A percentile compares a stretch with the other conserved stretches of the same genome.
Conservation (phyloP, 2,797 vertebrate genomes). For the Phoebastria nigripes region DNA sequence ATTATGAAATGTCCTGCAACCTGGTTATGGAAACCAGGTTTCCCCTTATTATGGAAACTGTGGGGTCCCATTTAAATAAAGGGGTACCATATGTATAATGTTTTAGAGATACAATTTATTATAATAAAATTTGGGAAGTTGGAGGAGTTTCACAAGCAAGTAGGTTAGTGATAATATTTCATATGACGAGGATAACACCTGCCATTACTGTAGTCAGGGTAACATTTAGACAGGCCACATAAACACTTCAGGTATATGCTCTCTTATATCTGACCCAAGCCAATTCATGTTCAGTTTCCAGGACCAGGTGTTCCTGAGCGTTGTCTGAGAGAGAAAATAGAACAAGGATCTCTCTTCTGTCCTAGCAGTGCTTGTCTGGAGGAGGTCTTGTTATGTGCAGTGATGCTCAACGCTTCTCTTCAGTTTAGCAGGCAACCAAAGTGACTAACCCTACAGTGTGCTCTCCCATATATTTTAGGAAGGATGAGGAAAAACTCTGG, state of each 20-base stretch:
- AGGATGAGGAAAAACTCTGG: background rate
- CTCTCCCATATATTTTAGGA: rapidly evolving
- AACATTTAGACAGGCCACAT: background rate
- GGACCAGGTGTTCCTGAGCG: background rate
- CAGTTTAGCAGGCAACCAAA: background rate
- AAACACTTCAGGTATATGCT: background rate
- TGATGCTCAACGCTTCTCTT: background rate
- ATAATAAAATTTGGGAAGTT: background rate
- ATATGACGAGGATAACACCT: background rate
- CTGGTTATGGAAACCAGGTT: background rate
- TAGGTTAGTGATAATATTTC: background rate
- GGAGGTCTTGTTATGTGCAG: background rate
- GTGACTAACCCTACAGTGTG: no score
- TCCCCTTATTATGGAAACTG: background rate
- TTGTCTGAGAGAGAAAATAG: background rate
- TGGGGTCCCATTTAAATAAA: background rate
- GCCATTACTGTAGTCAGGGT: background rate
- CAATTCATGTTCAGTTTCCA: background rate
- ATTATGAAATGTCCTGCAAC: background rate
- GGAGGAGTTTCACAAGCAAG: background rate
- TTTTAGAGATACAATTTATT: background rate
- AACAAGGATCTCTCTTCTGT: background rate
- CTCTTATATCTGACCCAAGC: background rate
- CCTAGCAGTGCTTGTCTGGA: background rate
- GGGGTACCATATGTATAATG: background rate